Evolutionary conservation across 1,140 invertebrate species (phyloP), one percentile per base, ranked within the genome.

Genomic region (Aphidius gifuensis): DNA sequence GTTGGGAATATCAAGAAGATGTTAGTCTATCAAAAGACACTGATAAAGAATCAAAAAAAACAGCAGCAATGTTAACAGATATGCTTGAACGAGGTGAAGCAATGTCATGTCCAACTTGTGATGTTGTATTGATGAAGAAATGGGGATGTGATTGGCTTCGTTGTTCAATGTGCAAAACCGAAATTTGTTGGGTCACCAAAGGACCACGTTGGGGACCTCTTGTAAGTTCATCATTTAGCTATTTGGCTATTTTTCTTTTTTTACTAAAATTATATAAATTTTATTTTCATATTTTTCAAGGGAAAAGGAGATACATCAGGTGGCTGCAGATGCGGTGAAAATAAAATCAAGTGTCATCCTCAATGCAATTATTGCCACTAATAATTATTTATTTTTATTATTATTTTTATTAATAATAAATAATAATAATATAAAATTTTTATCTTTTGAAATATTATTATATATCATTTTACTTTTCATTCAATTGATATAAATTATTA

Each of bases 81-180:
- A 89, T 97, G 86, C 86, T 96, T 44, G 83, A 85, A 43, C 83
- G 87, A 51, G 93, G 94, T 1, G 91, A 96, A 80, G 94, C 94
- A 3, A 85, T 97, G 75, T 83, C 85, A 16, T 96, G 93, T 82
- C 92, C 93, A 3, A 88, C 88, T 56, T 96, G 93, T 77, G 75
- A 78, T 5, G 87, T 94, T 21, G 86, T 97, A 9, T 80, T 96
- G 2, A 91, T 92, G 82, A 96, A 97, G 74, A 95, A 95, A 82
- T 94, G 91, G 88, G 94, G 95, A 32, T 97, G 95, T 83, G 94
- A 97, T 79, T 96, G 94, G 94, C 81, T 97, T 40, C 85, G 90
- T 53, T 97, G 95, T 78, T 91, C 92, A 1, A 92, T 94, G 79
- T 97, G 95, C 77, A 92, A 93, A 79, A 94, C 91, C 11, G 94